A percentile compares a stretch with the other conserved stretches of the same genome.
phyloP scores from a whole-genome alignment of 2,113 vertebrate genomes.

The Neomonachus schauinslandi region DNA sequence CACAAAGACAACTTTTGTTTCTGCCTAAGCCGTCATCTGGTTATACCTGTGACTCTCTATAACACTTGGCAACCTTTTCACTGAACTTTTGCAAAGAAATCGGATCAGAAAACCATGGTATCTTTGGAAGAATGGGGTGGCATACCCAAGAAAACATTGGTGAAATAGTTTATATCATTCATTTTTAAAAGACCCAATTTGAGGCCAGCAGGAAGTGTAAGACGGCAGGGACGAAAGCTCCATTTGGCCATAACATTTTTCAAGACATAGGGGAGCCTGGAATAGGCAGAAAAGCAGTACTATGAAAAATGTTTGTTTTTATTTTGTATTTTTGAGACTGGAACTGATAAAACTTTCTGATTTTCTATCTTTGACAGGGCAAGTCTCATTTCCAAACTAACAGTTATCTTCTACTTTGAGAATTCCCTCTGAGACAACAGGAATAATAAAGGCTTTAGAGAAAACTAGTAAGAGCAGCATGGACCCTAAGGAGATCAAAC shows the following conservation, averaged over 20 bases:
- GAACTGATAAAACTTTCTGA: background rate
- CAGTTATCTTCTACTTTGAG: background rate
- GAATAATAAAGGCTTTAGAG: slow-evolving; percentile 5
- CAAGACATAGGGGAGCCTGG: background rate
- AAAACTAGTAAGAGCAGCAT: background rate
- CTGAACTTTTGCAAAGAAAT: slow-evolving; percentile 8
- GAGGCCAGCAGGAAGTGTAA: background rate
- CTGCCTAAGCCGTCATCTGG: background rate
- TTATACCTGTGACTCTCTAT: background rate
- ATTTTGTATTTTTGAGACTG: background rate
- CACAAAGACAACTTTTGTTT: background rate
- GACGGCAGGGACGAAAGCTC: background rate
- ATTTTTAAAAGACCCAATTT: background rate
- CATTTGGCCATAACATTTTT: background rate
- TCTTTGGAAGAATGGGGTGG: background rate
- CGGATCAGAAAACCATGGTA: background rate
- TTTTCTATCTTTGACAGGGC: background rate
- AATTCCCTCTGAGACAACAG: background rate
- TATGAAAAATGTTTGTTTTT: background rate
- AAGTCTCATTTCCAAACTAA: slow-evolving; percentile 10
- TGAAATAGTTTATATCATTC: background rate
- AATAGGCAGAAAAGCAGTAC: background rate
- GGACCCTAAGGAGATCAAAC: background rate
- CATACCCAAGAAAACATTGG: background rate
- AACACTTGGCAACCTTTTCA: background rate